A percentile compares a stretch with the other conserved stretches of the same genome.
These are phyloP conservation scores for Trichonephila inaurata DNA, from an alignment of 1,140 invertebrate genomes.

Conservation along the genomic window DNA sequence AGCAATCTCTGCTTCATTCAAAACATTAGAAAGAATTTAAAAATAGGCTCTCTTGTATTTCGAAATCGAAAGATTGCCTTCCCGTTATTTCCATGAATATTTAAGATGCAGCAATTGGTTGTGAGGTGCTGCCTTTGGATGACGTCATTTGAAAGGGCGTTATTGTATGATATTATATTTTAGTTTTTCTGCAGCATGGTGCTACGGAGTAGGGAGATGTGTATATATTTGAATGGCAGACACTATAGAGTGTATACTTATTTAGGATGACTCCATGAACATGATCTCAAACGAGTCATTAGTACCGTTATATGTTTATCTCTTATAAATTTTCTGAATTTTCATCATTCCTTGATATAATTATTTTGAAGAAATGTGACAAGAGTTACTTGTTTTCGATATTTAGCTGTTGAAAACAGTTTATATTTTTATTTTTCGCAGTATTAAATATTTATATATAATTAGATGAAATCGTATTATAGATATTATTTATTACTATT, in stretches of 20 bases:
- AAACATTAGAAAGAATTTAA: too few species aligned
- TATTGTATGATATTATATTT: constrained; percentile 58
- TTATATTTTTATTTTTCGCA: neutral
- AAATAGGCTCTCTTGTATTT: neutral
- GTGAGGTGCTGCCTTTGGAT: neutral
- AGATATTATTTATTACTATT: constrained; percentile 18
- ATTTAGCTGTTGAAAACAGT: neutral
- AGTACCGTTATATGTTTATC: neutral
- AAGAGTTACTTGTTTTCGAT: constrained; percentile 9
- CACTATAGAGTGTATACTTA: constrained; percentile 2
- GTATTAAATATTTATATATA: constrained; percentile 21
- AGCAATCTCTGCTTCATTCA: too few species aligned
- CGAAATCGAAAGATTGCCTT: neutral
- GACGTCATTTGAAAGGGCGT: constrained; percentile 56
- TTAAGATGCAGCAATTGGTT: constrained; percentile 39
- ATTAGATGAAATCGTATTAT: neutral
- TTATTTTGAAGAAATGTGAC: constrained; percentile 28
- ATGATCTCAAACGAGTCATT: neutral
- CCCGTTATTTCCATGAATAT: constrained; percentile 13
- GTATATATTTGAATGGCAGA: constrained; percentile 41
- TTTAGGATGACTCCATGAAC: neutral
- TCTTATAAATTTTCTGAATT: neutral
- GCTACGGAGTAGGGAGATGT: constrained; percentile 42
- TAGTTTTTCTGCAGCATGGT: constrained; percentile 50
- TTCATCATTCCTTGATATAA: neutral